phyloP scores from a whole-genome alignment of 2,797 vertebrate genomes.

The Tamandua tetradactyla region DNA sequence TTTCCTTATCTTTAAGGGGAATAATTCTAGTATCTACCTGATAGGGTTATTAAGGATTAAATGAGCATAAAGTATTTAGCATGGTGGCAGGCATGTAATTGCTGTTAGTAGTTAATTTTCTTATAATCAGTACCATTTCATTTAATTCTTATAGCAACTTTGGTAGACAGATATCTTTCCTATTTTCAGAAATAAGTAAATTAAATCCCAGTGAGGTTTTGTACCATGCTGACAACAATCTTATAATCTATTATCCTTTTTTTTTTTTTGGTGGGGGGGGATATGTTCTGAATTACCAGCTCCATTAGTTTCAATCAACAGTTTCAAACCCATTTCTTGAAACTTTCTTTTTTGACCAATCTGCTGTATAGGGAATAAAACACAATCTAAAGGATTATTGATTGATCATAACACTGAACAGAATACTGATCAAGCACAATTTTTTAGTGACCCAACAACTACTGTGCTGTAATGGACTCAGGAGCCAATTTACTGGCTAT shows the following conservation, averaged over 20 bases:
- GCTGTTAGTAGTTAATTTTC: neutral
- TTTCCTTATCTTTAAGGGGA: neutral
- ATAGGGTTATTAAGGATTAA: neutral
- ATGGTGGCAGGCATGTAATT: neutral
- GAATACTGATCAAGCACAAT: neutral
- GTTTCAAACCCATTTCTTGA: neutral
- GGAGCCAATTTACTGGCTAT: neutral
- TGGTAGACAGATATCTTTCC: neutral
- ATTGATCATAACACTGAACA: neutral
- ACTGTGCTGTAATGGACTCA: neutral
- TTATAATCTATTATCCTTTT: neutral
- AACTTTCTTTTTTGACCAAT: neutral
- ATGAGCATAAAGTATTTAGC: neutral
- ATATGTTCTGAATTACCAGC: neutral
- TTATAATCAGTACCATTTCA: neutral
- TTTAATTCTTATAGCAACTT: neutral
- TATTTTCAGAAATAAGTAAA: slow-evolving; percentile 8
- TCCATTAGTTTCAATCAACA: neutral
- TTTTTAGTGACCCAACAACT: neutral
- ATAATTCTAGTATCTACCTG: neutral
- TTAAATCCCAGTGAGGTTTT: neutral
- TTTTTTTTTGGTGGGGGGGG: neutral
- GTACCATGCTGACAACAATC: neutral
- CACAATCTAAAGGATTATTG: neutral
- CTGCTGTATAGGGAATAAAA: neutral